phyloP scores from a whole-genome alignment of 2,888 invertebrate genomes.

The Cryptocephalus moraei region DNA sequence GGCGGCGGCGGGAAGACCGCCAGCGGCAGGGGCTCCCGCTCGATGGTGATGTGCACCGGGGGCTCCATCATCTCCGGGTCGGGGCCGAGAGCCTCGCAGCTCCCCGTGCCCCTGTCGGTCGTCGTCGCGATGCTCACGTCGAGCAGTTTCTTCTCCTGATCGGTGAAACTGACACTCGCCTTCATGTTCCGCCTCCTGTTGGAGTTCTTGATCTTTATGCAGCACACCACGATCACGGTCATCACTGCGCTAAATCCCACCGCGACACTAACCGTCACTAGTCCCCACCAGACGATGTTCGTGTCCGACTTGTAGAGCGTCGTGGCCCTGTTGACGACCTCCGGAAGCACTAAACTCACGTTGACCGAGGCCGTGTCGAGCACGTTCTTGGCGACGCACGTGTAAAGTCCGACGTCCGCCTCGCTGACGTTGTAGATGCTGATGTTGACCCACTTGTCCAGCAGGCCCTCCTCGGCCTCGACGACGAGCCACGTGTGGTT shows the following conservation, averaged over 20 bases:
- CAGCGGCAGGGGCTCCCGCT: conserved; percentile 37
- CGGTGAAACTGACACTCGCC: conserved; percentile 72
- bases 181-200: conserved; percentile 60
- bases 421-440: conserved; percentile 75
- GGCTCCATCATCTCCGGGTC: conserved; percentile 45
- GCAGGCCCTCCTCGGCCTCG: conserved; percentile 38
- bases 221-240: conserved; percentile 50
- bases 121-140: conserved; percentile 70
- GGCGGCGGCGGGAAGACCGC: conserved; percentile 44
- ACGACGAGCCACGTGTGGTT: conserved; percentile 42
- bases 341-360: conserved; percentile 54
- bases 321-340: conserved; percentile 59
- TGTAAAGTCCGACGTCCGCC: conserved; percentile 74
- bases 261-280: conserved; percentile 60
- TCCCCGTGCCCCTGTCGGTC: conserved; percentile 49
- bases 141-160: conserved; percentile 78
- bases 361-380: conserved; percentile 51
- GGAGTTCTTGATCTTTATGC: conserved; percentile 43
- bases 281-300: conserved; percentile 61
- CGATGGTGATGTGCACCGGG: conserved; percentile 43
- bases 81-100: conserved; percentile 44
- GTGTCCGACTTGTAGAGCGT: conserved; percentile 64
- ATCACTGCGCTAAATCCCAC: conserved; percentile 51
- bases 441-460: conserved; percentile 63
- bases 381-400: conserved; percentile 65